Conservation (phyloP, 2,888 invertebrate genomes). For the Pollenia griseotomentosa region DNA sequence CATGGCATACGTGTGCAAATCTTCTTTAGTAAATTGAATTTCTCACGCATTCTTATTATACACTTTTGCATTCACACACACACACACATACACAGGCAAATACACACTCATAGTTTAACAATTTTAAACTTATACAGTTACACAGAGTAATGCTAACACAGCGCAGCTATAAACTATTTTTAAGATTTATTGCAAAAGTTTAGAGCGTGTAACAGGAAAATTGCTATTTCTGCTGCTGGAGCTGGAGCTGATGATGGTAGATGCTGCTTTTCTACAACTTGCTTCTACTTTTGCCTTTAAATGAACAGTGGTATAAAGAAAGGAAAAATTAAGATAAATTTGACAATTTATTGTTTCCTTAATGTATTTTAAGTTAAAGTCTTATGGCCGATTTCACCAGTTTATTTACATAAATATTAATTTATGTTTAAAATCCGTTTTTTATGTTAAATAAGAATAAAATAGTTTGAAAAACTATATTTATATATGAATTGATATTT, state of each 20-base stretch:
- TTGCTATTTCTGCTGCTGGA: slow-evolving; percentile 57
- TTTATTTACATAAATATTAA: no score
- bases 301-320: background rate
- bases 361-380: no score
- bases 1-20: slow-evolving; percentile 73
- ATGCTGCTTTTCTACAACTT: slow-evolving; percentile 19
- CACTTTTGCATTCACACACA: slow-evolving; percentile 45
- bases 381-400: no score
- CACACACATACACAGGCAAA: slow-evolving; percentile 5
- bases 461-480: no score
- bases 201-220: slow-evolving; percentile 72
- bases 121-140: slow-evolving; percentile 25
- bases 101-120: slow-evolving; percentile 68
- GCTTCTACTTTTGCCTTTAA: slow-evolving; percentile 51
- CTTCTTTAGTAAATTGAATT: slow-evolving; percentile 73
- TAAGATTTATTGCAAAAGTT: slow-evolving; percentile 74
- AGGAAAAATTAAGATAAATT: background rate
- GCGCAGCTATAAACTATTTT: slow-evolving; percentile 73
- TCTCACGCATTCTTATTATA: slow-evolving; percentile 68
- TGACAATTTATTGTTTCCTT: background rate
- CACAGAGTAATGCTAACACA: slow-evolving; percentile 38
- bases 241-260: slow-evolving; percentile 56
- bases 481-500: no score
- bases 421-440: no score
- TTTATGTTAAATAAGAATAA: no score